Percentiles rank a stretch among this genome's conserved stretches.
phyloP scores from a whole-genome alignment of 2,113 vertebrate genomes.

The Petrocephalus zakoni region DNA sequence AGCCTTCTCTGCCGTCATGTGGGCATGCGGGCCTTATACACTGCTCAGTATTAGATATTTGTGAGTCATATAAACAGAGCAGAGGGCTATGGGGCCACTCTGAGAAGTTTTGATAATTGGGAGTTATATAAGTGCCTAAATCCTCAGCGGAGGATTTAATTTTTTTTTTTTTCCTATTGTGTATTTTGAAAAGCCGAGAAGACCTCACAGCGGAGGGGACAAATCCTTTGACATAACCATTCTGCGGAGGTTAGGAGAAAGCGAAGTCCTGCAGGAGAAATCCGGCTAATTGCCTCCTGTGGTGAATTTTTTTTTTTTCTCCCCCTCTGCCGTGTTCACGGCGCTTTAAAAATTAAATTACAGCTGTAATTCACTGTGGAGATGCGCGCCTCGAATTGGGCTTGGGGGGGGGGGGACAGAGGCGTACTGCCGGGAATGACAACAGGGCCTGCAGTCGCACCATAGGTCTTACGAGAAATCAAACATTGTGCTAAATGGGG shows the following conservation, averaged over 20 bases:
- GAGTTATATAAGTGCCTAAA: constrained; percentile 70
- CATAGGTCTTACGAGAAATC: background rate
- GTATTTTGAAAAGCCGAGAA: constrained; percentile 54
- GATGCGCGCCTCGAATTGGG: background rate
- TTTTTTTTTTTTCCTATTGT: constrained; percentile 48
- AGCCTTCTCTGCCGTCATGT: constrained; percentile 67
- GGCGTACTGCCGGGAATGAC: background rate
- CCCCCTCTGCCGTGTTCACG: constrained; percentile 4
- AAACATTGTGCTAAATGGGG: constrained; percentile 11
- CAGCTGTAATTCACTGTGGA: constrained; percentile 39
- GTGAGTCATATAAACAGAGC: constrained; percentile 67
- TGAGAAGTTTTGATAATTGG: constrained; percentile 66
- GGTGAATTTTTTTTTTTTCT: constrained; percentile 43
- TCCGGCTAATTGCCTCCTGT: constrained; percentile 51
- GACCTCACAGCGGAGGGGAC: constrained; percentile 55
- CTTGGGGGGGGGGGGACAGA: too few relatives aligned
- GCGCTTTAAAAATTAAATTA: constrained; percentile 67
- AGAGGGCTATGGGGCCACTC: constrained; percentile 54
- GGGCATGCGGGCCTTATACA: constrained; percentile 59
- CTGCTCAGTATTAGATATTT: constrained; percentile 65
- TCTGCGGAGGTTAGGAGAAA: constrained; percentile 53
- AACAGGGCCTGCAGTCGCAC: background rate
- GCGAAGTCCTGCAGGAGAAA: constrained; percentile 58
- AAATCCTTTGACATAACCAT: constrained; percentile 57
- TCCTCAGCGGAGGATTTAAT: constrained; percentile 60